Evolutionary conservation across 2,113 vertebrate species (phyloP), one percentile per base, ranked within the genome.

Genomic region (Heterocephalus glaber): DNA sequence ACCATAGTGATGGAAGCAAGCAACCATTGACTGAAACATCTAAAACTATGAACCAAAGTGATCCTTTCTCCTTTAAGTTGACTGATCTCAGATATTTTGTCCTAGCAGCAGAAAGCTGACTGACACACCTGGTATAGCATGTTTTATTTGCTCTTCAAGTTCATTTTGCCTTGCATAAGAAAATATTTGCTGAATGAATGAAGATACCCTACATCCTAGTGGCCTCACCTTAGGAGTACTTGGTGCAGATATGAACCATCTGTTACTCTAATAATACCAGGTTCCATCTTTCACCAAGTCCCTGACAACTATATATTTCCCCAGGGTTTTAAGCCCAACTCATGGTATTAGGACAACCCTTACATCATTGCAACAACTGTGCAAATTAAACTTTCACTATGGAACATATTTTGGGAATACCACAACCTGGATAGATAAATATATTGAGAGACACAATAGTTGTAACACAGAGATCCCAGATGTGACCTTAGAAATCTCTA

Each of bases 141-240:
- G 56, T 11, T 65, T 86, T 81, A 63, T 52, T 89, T 56, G 14
- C 10, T 41, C 6, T 84, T 86, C 26, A 82, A 72, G 14, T 3
- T 65, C 7, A 66, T 6, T 74, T 20, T 81, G 9, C 9, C 61
- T 22, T 33, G n/a, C 2, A 3, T 10, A 77, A 44, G 24, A n/a
- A 26, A 30, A 74, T 60, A 12, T 14, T 56, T 70, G 12, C 19
- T 58, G 52, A 72, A 41, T 49, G 10, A 12, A 20, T 72, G 19
- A 60, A 2, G 3, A 1, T 61, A 17, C 33, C 2, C 0, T 33
- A 58, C 3, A 28, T 20, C 56, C 56, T 58, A 2, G 6, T 41
- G 9, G 5, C 28, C 41, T 89, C 12, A 22, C 5, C 0, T 49
- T 6, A 65, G 26, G 12, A 76, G 5, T 2, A 65, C 13, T 60